These are phyloP conservation scores for Proterorhinus semilunaris DNA, from an alignment of 2,113 vertebrate species.

Conservation along the genomic window DNA sequence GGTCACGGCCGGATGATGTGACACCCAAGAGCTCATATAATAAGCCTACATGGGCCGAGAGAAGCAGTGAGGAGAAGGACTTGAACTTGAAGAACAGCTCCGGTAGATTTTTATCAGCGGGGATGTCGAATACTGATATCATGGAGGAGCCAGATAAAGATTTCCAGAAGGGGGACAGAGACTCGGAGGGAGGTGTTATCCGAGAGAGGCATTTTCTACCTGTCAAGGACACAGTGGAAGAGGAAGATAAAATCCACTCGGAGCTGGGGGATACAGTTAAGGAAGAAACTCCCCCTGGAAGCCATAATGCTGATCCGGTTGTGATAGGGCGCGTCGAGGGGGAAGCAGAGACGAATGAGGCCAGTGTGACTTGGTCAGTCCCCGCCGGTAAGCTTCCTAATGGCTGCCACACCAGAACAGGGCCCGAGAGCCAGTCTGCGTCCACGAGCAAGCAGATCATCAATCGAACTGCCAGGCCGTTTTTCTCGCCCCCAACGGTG, in stretches of 20 bases:
- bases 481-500: slow-evolving; percentile 77
- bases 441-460: slow-evolving; percentile 76
- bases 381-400: slow-evolving; percentile 53
- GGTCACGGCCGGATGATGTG: slow-evolving; percentile 48
- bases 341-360: slow-evolving; percentile 45
- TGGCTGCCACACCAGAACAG: slow-evolving; percentile 53
- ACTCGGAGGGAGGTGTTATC: slow-evolving; percentile 36
- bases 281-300: slow-evolving; percentile 44
- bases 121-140: slow-evolving; percentile 42
- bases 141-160: slow-evolving; percentile 78
- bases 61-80: slow-evolving; percentile 62
- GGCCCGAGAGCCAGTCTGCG: slow-evolving; percentile 43
- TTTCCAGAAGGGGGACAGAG: slow-evolving; percentile 36
- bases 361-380: slow-evolving; percentile 20
- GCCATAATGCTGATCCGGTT: slow-evolving; percentile 35
- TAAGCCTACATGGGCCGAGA: slow-evolving; percentile 71
- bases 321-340: slow-evolving; percentile 32
- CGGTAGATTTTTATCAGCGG: slow-evolving; percentile 31
- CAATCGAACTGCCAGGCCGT: slow-evolving; percentile 92
- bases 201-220: slow-evolving; percentile 77
- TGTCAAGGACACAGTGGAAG: slow-evolving; percentile 64
- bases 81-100: slow-evolving; percentile 54
- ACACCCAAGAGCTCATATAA: slow-evolving; percentile 44
- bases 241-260: slow-evolving; percentile 36
- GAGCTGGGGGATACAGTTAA: slow-evolving; percentile 47